Base-by-base conservation (phyloP, 1,140 invertebrate species). In the Cheumatopsyche charites region DNA sequence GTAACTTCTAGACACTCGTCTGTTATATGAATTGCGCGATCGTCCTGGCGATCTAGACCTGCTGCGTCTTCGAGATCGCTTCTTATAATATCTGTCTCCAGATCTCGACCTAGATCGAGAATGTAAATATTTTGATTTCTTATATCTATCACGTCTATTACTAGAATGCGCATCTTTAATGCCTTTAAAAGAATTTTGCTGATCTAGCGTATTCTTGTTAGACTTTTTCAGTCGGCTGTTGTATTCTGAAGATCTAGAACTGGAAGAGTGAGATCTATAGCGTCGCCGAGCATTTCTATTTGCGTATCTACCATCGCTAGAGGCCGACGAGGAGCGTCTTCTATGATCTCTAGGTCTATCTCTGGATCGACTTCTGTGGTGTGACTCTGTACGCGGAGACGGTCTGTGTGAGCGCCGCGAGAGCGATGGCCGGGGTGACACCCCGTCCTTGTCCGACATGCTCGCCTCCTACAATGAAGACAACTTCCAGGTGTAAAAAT, bases 381-480 rank as follows among this genome's bases (percentile, higher is more conserved):
- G 62, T 1, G 47, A 55, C 29, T 23, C 66, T 21, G 55, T 25
- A 13, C 55, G 19, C n/a, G 55, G 23, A 47, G 71, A 36, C 9
- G 41, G 42, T 36, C 19, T n/a, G 49, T 13, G 77, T 47, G 63
- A 47, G 29, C 42, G 66, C 15, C 82, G 67, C 78, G 78, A 79
- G 83, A 82, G 15, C 81, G 68, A 81, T 82, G 47, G 82, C 82
- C 83, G 82, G 83, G 67, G 82, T 78, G n/a, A 21, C 43, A 47
- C 43, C 67, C 29, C 43, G 36, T 75, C 79, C 80, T 72, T 73
- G 74, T 79, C 79, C 78, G 82, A 82, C 82, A 84, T 84, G 81
- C 78, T 58, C 82, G 79, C 79, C 83, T 84, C 83, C 83, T 85
- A 85, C 82, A 84, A 84, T 83, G 81, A 85, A 82, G 84, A 85